Base-by-base conservation (phyloP, 2,888 invertebrate species). In the Gymnosoma rotundatum region DNA sequence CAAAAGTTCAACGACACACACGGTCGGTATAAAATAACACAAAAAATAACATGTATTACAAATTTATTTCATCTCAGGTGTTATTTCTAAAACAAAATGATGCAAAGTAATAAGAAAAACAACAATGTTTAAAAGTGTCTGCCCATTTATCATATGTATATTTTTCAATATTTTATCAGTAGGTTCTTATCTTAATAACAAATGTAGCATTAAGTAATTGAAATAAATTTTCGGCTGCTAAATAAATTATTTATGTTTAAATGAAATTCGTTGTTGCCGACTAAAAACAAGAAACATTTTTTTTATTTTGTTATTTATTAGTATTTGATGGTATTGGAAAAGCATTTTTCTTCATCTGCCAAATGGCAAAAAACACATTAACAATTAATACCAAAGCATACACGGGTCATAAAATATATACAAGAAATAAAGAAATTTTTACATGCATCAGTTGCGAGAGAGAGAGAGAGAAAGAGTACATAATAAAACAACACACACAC, bases 301-400 rank as follows among this genome's bases (percentile, higher is more conserved):
- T 5, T 9, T 16, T 63, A 63, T 8, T 45, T 63, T 45, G 45
- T 45, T 45, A 45, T 63, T 63, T 63, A 45, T 45, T 12, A 14
- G 21, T 10, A 21, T 45, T 63, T 42, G 21, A 63, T 14, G 21
- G 18, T 16, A 58, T 58, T 58, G 58, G 32, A 58, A 36, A 58
- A 36, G n/a, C 36, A 25, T 18, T 60, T 42, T 42, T 7, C 42
- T 14, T 10, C n/a, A n/a, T n/a, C 14, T 9, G 52, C n/a, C 21
- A 69, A 69, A 42, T 21, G 54, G 21, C 56, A 56, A 25, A 54
- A 12, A 42, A 38, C 16, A 16, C 38, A 69, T 54, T 38, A 52
- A 52, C 36, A 67, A 67, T 67, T 54, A 38, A 54, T 54, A 38
- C 3, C 16, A 10, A 54, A 67, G 38, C 16, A 56, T 25, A 42